These are phyloP conservation scores for Vultur gryphus DNA, from an alignment of 2,797 vertebrate species.

Conservation along the genomic window DNA sequence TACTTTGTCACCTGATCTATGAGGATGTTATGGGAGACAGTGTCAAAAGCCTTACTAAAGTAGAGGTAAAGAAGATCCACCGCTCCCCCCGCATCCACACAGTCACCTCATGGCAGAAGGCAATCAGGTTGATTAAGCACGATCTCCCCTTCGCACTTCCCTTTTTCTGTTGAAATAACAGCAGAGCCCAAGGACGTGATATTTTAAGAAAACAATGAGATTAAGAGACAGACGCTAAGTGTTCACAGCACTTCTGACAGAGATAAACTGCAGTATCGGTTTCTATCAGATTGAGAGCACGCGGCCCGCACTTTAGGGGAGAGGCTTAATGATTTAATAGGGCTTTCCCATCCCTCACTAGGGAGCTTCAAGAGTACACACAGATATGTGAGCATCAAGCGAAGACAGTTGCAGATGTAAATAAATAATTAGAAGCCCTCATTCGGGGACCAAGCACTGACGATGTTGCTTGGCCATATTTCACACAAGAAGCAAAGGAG, in stretches of 20 bases:
- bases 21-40: neutral
- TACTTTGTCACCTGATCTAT: neutral
- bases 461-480: neutral
- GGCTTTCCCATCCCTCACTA: neutral
- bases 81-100: fast-evolving
- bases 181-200: neutral
- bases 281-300: neutral
- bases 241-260: neutral
- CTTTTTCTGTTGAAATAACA: neutral
- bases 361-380: neutral
- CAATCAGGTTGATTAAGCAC: fast-evolving
- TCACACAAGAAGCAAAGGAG: neutral
- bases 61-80: neutral
- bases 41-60: neutral
- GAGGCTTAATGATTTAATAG: neutral
- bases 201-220: neutral
- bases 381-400: neutral
- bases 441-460: neutral
- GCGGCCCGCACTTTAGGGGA: neutral
- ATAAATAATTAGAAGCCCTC: neutral
- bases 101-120: neutral
- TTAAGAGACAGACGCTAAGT: neutral
- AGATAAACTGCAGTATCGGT: neutral
- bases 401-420: neutral
- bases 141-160: neutral